A percentile compares a stretch with the other conserved stretches of the same genome.
These are phyloP conservation scores for Macrophya annulata DNA, from an alignment of 2,888 invertebrate genomes.

Conservation along the genomic window DNA sequence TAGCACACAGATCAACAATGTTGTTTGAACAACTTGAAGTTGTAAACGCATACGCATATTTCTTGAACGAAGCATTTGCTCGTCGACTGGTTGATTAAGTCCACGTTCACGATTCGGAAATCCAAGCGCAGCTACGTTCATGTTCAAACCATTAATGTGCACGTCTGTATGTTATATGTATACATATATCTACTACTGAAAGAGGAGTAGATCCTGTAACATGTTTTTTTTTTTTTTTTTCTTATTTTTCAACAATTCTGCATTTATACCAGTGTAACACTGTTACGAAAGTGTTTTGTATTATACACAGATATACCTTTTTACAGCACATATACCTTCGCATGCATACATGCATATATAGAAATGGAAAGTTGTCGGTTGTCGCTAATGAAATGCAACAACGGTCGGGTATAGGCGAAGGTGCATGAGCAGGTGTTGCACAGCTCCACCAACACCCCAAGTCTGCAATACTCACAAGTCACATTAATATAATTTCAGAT, in stretches of 20 bases:
- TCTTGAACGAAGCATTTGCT: too few relatives aligned
- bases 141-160: too few relatives aligned
- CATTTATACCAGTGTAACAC: neutral
- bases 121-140: too few relatives aligned
- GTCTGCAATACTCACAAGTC: neutral
- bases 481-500: neutral
- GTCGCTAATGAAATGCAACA: constrained; percentile 47
- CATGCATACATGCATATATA: neutral
- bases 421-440: constrained; percentile 42
- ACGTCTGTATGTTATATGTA: too few relatives aligned
- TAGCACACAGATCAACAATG: too few relatives aligned
- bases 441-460: neutral
- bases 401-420: neutral
- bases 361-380: constrained; percentile 44
- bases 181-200: too few relatives aligned
- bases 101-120: too few relatives aligned
- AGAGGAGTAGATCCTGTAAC: neutral
- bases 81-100: too few relatives aligned
- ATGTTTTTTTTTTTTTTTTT: too few relatives aligned
- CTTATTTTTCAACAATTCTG: neutral
- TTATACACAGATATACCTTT: neutral
- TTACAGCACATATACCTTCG: neutral
- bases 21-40: too few relatives aligned
- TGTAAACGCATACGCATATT: too few relatives aligned
- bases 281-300: neutral